Evolutionary conservation across 2,797 vertebrate genomes (phyloP).

Genomic region (Pipistrellus nathusii): DNA sequence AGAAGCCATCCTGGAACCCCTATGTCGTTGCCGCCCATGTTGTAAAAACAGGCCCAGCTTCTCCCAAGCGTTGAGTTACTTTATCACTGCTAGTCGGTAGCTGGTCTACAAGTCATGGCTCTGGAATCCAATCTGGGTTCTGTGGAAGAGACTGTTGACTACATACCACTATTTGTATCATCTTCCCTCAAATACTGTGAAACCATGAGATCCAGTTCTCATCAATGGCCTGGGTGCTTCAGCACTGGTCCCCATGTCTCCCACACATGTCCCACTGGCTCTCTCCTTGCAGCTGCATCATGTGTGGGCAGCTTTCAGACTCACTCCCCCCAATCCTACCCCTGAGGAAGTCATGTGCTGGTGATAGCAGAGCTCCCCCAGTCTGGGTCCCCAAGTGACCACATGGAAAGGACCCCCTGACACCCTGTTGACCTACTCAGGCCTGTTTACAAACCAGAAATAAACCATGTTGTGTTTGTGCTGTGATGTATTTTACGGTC

Average conservation of each 20-base stretch:
- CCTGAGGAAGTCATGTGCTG: not conserved
- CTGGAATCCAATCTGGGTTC: not conserved
- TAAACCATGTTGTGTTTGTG: not conserved
- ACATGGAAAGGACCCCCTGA: too few species aligned
- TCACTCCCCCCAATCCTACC: too few species aligned
- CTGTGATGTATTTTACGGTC: too few species aligned
- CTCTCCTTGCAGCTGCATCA: not conserved
- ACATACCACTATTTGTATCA: accelerated
- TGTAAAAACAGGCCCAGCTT: not conserved
- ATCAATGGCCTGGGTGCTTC: not conserved
- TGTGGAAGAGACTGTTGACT: not conserved
- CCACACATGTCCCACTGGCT: accelerated
- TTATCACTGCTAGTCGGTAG: not conserved
- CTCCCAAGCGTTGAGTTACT: not conserved
- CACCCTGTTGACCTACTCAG: not conserved
- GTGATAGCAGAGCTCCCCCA: not conserved
- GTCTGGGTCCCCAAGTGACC: not conserved
- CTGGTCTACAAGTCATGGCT: not conserved
- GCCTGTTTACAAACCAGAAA: not conserved
- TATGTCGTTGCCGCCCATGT: not conserved
- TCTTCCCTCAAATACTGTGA: not conserved
- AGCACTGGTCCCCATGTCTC: not conserved
- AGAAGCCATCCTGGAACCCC: not conserved
- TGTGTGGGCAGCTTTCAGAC: not conserved
- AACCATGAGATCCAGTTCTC: not conserved